Evolutionary conservation across 2,888 invertebrate species (phyloP), one percentile per base, ranked within the genome.

Genomic region (Andrena trimmerana): DNA sequence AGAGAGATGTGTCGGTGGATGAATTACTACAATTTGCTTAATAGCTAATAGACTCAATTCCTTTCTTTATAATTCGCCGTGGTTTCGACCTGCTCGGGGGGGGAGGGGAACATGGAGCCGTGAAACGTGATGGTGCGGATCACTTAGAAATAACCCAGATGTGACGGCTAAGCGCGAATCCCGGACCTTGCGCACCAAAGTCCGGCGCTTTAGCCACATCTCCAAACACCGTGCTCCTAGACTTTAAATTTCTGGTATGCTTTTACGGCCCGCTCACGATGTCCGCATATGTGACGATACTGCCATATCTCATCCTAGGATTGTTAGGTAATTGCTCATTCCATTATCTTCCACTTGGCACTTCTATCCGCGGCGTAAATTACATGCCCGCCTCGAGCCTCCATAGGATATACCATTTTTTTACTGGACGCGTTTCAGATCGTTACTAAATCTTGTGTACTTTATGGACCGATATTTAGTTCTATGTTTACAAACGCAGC

Each of bases 241-340:
- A 92, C 92, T 92, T 89, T 88, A 90, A 92, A 91, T 91, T 90
- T 90, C 90, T 91, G 91, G 90, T 91, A 92, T 93, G 91, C 90
- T 90, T 91, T 89, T 92, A 89, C 92, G 91, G 93, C 91, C 87
- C 85, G 78, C 86, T 90, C 92, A 92, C 90, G 86, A 93, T 93
- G 93, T 90, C 90, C 86, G 90, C 90, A 89, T 92, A 92, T 89
- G 87, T 90, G 86, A 92, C 89, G 85, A 90, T 92, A 92, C 89
- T 92, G 90, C 90, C 92, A 89, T 92, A 91, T 88, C 87, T 93
- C 88, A 87, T 91, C 88, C 87, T 94, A 85, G 92, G 92, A 87
- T 90, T 93, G 85, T 89, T 93, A 90, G 94, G 94, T 94, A 92
- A 92, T 88, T 89, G 65, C 59, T 60, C 31, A 67, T 73, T 72